A percentile compares a stretch with the other conserved stretches of the same genome.
Evolutionary conservation across 1,140 invertebrate species (phyloP).

Genomic region (Cydia fagiglandana): DNA sequence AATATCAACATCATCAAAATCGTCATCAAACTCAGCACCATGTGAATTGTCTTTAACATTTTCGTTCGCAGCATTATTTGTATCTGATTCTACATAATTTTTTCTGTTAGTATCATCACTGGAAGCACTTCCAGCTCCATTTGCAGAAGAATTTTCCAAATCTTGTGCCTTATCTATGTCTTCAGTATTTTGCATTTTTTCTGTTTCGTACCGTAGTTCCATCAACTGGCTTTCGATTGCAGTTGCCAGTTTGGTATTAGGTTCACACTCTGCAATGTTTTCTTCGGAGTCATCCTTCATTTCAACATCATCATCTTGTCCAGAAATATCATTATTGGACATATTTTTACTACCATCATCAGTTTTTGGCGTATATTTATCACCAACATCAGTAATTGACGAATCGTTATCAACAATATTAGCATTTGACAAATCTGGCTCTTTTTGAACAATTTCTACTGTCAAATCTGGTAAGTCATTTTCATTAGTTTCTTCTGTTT

Average conservation of each 20-base stretch:
- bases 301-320: constrained; percentile 11
- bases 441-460: constrained; percentile 19
- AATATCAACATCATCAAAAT: constrained; percentile 60
- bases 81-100: constrained; percentile 28
- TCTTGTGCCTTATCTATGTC: not conserved
- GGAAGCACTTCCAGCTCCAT: constrained; percentile 39
- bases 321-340: constrained; percentile 18
- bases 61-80: constrained; percentile 18
- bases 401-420: constrained; percentile 22
- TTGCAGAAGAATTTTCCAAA: constrained; percentile 29
- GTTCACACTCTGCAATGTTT: constrained; percentile 25
- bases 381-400: not conserved
- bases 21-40: constrained; percentile 26
- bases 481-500: not conserved
- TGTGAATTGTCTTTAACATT: constrained; percentile 33
- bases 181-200: constrained; percentile 43
- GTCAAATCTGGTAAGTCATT: not conserved
- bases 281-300: not conserved
- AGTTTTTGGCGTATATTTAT: constrained; percentile 23
- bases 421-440: constrained; percentile 6
- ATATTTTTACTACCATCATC: constrained; percentile 14
- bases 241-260: constrained; percentile 35
- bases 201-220: constrained; percentile 56
- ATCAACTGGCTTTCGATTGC: constrained; percentile 52
- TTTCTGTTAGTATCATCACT: constrained; percentile 29